These are phyloP conservation scores for Microctenopoma stevenorrisi DNA, from an alignment of 2,797 vertebrate species.

Conservation along the genomic window DNA sequence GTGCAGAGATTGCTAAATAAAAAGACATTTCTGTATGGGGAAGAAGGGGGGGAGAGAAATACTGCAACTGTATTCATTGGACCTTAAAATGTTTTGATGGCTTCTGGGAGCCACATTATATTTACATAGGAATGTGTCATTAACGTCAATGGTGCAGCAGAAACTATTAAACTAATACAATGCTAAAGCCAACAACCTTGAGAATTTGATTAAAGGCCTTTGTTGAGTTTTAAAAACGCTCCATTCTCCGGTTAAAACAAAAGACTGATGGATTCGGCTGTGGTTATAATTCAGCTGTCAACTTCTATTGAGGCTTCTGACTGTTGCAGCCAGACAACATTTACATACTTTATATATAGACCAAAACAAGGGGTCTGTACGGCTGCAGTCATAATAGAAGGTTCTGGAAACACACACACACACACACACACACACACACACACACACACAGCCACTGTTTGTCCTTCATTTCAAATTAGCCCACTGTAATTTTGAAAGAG, in stretches of 20 bases:
- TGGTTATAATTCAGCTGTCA: conserved; percentile 91
- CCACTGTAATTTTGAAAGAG: conserved; percentile 84
- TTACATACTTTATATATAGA: conserved; percentile 91
- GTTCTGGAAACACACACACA: conserved; percentile 70
- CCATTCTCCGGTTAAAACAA: conserved; percentile 89
- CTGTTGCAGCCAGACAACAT: conserved; percentile 85
- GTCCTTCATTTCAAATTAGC: conserved; percentile 88
- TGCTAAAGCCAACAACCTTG: conserved; percentile 96
- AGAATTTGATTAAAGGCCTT: conserved; percentile 99
- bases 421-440: conserved; percentile 32
- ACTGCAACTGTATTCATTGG: conserved; percentile 94
- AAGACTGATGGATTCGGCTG: conserved; percentile 87
- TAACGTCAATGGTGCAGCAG: conserved; percentile 96
- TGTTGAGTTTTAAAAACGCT: conserved; percentile 91
- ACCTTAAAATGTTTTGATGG: conserved; percentile 98
- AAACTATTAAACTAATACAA: conserved; percentile 99
- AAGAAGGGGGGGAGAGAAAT: conserved; percentile 49
- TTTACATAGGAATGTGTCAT: conserved; percentile 97
- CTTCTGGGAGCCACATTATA: conserved; percentile 91
- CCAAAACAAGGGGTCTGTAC: conserved; percentile 76
- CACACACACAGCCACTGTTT: conserved; percentile 75
- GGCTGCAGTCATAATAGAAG: conserved; percentile 82
- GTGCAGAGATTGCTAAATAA: conserved; percentile 88
- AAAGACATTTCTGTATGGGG: conserved; percentile 86
- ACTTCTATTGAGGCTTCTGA: conserved; percentile 88